These are phyloP conservation scores for Coccyzus lansbergi DNA, from an alignment of 2,797 vertebrate genomes.

Conservation along the genomic window DNA sequence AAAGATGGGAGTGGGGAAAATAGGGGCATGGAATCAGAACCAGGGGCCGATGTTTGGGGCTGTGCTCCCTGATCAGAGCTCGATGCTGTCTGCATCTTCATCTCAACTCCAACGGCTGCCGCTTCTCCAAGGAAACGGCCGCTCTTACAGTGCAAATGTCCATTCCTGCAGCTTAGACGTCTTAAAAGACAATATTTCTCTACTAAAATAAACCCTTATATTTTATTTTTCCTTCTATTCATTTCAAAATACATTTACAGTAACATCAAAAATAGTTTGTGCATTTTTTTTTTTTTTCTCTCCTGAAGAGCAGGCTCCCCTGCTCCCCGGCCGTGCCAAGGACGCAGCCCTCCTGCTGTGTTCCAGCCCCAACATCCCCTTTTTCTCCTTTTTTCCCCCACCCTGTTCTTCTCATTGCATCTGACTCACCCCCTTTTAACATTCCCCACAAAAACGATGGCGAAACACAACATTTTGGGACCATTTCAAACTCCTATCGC, in stretches of 20 bases:
- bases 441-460: background rate
- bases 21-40: background rate
- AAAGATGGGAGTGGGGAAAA: background rate
- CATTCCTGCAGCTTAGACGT: slow-evolving; percentile 48
- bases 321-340: background rate
- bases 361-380: background rate
- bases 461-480: background rate
- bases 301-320: background rate
- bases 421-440: rapidly evolving
- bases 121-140: slow-evolving; percentile 41
- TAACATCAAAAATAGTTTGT: slow-evolving; percentile 79
- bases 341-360: background rate
- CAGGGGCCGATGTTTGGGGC: background rate
- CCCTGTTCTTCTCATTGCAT: background rate
- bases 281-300: slow-evolving; percentile 52
- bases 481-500: background rate
- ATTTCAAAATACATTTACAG: slow-evolving; percentile 78
- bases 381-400: background rate
- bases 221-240: slow-evolving; percentile 16
- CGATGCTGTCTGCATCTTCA: background rate
- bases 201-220: slow-evolving; percentile 75
- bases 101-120: background rate
- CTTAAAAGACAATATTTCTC: slow-evolving; percentile 59
- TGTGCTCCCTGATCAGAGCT: background rate
- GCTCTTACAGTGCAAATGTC: slow-evolving; percentile 57